phyloP scores from a whole-genome alignment of 2,113 vertebrate species.

The Taurulus bubalis region DNA sequence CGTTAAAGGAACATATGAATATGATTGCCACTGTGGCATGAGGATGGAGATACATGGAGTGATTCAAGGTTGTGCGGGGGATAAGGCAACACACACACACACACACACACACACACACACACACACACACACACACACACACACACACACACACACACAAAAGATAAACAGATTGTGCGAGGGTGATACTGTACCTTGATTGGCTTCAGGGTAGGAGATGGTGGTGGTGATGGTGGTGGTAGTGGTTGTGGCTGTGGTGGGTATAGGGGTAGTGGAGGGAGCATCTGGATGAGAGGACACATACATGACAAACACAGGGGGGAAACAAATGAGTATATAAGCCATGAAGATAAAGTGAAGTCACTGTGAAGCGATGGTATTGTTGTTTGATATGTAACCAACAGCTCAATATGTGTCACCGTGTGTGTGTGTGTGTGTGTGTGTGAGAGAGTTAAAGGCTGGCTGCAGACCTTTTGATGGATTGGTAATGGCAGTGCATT shows the following conservation, averaged over 20 bases:
- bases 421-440: constrained; percentile 29
- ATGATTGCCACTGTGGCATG: constrained; percentile 6
- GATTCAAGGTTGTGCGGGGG: background rate
- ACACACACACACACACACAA: too few species aligned
- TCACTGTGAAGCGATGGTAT: constrained; percentile 33
- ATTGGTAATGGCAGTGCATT: constrained; percentile 19
- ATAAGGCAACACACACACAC: constrained; percentile 10
- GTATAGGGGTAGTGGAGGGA: constrained; percentile 85
- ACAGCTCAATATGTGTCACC: constrained; percentile 7
- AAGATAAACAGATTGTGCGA: constrained; percentile 39
- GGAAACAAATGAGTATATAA: constrained; percentile 73
- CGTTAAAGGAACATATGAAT: background rate
- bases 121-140: constrained; percentile 13
- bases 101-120: constrained; percentile 13
- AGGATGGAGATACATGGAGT: constrained; percentile 35
- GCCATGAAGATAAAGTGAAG: constrained; percentile 61
- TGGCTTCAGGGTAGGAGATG: constrained; percentile 74
- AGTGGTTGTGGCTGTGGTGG: constrained; percentile 83
- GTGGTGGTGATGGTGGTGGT: constrained; percentile 78
- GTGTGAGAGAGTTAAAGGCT: constrained; percentile 35
- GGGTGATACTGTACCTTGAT: constrained; percentile 84
- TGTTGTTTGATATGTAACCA: constrained; percentile 24
- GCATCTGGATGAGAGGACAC: constrained; percentile 86
- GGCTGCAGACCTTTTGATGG: constrained; percentile 28
- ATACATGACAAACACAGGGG: constrained; percentile 79